These are phyloP conservation scores for Pachycephus smyrnensis DNA, from an alignment of 2,888 invertebrate genomes.

Conservation along the genomic window DNA sequence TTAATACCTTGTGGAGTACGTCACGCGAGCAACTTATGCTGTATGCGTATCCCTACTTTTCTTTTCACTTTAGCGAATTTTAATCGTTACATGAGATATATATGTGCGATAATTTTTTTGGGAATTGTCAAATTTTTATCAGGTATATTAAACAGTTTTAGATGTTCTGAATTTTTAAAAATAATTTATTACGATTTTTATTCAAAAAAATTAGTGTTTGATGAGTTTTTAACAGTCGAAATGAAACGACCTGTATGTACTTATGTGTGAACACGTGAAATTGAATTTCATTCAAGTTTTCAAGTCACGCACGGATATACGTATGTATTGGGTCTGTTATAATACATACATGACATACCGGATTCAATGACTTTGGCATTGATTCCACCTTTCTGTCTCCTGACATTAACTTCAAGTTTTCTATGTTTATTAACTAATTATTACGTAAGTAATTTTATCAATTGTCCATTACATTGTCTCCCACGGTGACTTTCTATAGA, in stretches of 20 bases:
- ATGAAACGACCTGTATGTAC: not conserved
- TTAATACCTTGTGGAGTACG: slow-evolving; percentile 35
- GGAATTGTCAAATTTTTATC: not conserved
- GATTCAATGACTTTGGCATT: not conserved
- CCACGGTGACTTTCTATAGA: not conserved
- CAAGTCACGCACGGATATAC: not conserved
- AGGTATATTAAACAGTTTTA: not conserved
- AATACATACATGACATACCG: not conserved
- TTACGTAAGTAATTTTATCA: not conserved
- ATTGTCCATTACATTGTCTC: not conserved
- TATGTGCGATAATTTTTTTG: too few species aligned
- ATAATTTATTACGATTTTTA: not conserved
- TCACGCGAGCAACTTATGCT: slow-evolving; percentile 34
- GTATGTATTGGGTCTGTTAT: not conserved
- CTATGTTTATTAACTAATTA: not conserved
- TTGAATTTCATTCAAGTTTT: not conserved
- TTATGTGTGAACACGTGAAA: not conserved
- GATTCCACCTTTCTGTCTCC: not conserved
- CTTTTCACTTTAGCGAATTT: not conserved
- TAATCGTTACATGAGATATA: not conserved
- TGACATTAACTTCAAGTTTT: not conserved
- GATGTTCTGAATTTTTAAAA: not conserved
- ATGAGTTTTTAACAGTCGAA: not conserved
- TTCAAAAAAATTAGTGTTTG: not conserved
- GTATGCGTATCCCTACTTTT: slow-evolving; percentile 11